Evolutionary conservation across 2,113 vertebrate species (phyloP).

Genomic region (Orthonyx spaldingii): DNA sequence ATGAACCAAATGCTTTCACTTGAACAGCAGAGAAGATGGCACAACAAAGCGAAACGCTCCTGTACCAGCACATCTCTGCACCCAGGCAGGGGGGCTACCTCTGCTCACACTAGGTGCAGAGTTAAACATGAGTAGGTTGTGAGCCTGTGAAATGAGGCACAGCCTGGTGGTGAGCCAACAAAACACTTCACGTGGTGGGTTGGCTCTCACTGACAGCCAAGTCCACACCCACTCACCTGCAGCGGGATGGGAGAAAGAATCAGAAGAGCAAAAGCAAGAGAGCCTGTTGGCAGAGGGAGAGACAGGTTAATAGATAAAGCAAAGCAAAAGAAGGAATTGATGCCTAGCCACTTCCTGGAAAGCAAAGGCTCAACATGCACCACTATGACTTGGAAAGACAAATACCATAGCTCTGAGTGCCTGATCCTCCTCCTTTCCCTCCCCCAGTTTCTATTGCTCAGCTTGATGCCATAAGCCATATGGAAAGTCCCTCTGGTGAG

Average conservation of each 20-base stretch:
- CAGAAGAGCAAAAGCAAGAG: neutral
- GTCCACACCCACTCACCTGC: neutral
- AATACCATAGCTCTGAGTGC: neutral
- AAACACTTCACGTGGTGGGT: neutral
- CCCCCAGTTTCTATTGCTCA: neutral
- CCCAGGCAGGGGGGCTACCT: neutral
- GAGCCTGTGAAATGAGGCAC: neutral
- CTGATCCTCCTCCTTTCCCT: neutral
- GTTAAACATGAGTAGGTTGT: neutral
- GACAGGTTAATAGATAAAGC: neutral
- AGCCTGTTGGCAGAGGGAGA: neutral
- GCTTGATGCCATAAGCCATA: neutral
- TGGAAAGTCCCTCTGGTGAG: neutral
- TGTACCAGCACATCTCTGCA: neutral
- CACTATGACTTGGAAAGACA: neutral
- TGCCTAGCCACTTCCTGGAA: neutral
- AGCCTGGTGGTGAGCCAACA: neutral
- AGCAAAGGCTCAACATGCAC: neutral
- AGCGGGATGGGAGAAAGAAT: neutral
- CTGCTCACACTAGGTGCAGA: neutral
- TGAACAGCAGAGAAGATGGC: neutral
- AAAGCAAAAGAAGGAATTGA: neutral
- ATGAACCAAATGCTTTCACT: neutral
- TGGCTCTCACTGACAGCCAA: neutral
- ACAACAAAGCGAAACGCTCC: neutral